Evolutionary conservation across 1,140 invertebrate species (phyloP), one percentile per base, ranked within the genome.

Genomic region (Grapholita molesta): DNA sequence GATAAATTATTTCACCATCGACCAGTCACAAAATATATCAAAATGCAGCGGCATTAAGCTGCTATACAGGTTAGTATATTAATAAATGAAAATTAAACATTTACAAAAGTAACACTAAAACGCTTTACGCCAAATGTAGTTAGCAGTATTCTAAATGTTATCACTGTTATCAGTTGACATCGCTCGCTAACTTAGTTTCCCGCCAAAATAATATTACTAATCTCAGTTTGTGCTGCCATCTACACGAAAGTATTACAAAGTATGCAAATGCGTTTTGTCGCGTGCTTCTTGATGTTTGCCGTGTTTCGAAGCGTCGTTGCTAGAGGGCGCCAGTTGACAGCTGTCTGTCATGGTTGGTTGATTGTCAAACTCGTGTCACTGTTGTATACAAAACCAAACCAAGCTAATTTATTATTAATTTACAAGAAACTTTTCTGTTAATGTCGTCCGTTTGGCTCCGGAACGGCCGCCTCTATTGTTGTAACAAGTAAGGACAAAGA

Each of bases 341-440:
- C 73, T 73, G 42, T 67, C 30, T 67, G 71, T 68, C 52, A 79
- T 73, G 70, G 76, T 52, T 61, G 68, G 61, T 55, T 83, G 81
- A 78, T 68, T 78, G 83, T 85, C 85, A 87, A 82, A 84, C 68
- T 53, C 77, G 70, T 83, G 75, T 85, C 32, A 32, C 25, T 53
- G 15, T 42, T 90, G 84, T 88, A 84, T 82, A 90, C 85, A 90
- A 89, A 89, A 82, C 80, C 78, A 77, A 86, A 76, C 82, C 84
- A 89, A 90, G 88, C 88, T 88, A 88, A 89, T 90, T 83, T 88
- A 89, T 88, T 90, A 88, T 89, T 90, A 86, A 89, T 82, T 86
- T 86, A 78, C 69, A 74, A 84, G 78, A 84, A 88, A 87, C 80
- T 89, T 88, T 86, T 83, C 80, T 82, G 81, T 86, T 83, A 79